Percentiles rank a stretch among this genome's conserved stretches.
These are phyloP conservation scores for Alethe diademata DNA, from an alignment of 2,113 vertebrate species.

Conservation along the genomic window DNA sequence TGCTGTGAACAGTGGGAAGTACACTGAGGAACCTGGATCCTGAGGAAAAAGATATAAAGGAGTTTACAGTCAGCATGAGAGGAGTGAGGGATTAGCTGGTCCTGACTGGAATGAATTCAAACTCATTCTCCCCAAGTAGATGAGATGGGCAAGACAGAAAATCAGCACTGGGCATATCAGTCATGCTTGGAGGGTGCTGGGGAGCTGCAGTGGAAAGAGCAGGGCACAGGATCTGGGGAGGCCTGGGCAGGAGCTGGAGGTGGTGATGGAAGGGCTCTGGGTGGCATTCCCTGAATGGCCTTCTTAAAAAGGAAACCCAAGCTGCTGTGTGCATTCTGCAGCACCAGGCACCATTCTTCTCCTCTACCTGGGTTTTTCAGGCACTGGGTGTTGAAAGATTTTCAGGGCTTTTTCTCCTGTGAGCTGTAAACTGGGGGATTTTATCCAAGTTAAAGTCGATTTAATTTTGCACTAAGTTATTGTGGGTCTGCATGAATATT, in stretches of 20 bases:
- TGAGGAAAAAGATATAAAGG: neutral
- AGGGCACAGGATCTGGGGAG: neutral
- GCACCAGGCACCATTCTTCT: neutral
- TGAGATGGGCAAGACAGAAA: neutral
- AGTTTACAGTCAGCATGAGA: neutral
- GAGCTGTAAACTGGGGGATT: neutral
- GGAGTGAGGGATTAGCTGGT: neutral
- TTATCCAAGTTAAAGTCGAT: neutral
- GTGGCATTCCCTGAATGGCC: neutral
- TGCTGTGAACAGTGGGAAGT: neutral
- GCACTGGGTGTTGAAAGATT: neutral
- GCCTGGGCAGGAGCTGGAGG: rapidly evolving
- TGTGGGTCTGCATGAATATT: neutral
- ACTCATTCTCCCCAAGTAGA: neutral
- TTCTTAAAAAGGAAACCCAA: neutral
- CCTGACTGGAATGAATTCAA: neutral
- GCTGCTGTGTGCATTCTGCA: neutral
- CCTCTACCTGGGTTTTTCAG: neutral
- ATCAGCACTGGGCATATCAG: neutral
- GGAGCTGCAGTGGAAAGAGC: neutral
- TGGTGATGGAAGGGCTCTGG: neutral
- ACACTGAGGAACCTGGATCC: neutral
- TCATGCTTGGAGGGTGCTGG: neutral
- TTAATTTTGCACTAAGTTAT: neutral
- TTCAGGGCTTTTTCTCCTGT: neutral